phyloP scores from a whole-genome alignment of 2,797 vertebrate genomes.

The Petrocephalus sullivani region DNA sequence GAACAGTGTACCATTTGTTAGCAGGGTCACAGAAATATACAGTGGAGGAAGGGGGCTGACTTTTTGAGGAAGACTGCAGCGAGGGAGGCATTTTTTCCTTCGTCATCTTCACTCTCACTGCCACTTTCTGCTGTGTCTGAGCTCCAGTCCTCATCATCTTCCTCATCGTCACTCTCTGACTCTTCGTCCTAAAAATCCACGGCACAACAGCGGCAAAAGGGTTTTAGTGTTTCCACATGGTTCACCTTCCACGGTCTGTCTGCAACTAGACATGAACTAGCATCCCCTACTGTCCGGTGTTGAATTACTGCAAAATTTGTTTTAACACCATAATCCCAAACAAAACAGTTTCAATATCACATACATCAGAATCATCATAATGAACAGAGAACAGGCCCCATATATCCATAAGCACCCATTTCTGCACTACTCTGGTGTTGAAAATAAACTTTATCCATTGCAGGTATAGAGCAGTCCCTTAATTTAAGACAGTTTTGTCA shows the following conservation, averaged over 20 bases:
- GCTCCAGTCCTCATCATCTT: conserved; percentile 79
- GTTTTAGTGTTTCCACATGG: neutral
- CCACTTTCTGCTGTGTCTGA: conserved; percentile 69
- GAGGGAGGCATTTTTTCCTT: conserved; percentile 65
- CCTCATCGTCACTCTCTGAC: conserved; percentile 66
- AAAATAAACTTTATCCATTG: neutral
- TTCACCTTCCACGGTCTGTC: neutral
- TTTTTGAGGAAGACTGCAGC: conserved; percentile 81
- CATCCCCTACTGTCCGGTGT: neutral
- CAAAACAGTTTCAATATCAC: no score
- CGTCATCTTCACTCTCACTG: conserved; percentile 75
- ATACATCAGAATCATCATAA: neutral
- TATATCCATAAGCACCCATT: neutral
- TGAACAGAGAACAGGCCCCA: neutral
- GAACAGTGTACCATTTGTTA: neutral
- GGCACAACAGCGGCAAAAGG: neutral
- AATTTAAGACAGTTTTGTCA: neutral
- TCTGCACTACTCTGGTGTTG: neutral
- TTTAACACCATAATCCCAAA: neutral
- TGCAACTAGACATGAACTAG: neutral
- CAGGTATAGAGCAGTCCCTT: neutral
- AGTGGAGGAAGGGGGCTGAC: conserved; percentile 50
- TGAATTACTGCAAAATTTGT: neutral
- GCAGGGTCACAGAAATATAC: neutral
- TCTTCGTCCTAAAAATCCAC: conserved; percentile 58